Conservation (phyloP, 2,113 vertebrate genomes). For the Mohoua ochrocephala region DNA sequence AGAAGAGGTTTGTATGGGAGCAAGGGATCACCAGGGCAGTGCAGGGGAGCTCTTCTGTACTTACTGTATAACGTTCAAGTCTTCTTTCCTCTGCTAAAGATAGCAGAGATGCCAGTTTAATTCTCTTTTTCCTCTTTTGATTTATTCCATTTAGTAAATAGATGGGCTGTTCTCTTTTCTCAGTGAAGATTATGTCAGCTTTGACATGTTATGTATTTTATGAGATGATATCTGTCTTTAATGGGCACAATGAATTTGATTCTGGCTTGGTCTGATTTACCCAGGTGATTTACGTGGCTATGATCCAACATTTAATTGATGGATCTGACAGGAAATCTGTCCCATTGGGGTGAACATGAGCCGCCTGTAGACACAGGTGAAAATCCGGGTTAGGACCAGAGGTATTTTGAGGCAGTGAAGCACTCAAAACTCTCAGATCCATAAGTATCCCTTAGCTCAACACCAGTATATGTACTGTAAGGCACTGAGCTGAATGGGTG, state of each 20-base stretch:
- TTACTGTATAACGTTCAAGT: not conserved
- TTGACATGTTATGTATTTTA: conserved; percentile 39
- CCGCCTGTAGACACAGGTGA: not conserved
- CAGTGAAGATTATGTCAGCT: not conserved
- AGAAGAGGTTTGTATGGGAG: not conserved
- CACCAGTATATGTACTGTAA: not conserved
- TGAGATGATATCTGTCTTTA: conserved; percentile 5
- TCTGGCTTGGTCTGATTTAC: conserved; percentile 42
- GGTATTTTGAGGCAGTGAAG: not conserved
- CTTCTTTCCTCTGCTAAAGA: not conserved
- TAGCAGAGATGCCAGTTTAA: not conserved
- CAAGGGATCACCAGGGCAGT: not conserved
- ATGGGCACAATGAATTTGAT: conserved; percentile 14
- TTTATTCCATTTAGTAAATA: conserved; percentile 23
- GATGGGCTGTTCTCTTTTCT: not conserved
- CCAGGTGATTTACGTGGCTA: conserved; percentile 31
- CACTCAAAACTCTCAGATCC: not conserved
- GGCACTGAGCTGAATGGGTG: not conserved
- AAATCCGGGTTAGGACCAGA: not conserved
- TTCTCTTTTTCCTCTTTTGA: not conserved
- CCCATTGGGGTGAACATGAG: not conserved
- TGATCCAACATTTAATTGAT: conserved; percentile 1
- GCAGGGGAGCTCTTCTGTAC: not conserved
- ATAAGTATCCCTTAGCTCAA: not conserved
- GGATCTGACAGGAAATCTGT: conserved; percentile 30